phyloP scores from a whole-genome alignment of 53 echinoderm and acorn worm species.

The Echinarachnius parma region DNA sequence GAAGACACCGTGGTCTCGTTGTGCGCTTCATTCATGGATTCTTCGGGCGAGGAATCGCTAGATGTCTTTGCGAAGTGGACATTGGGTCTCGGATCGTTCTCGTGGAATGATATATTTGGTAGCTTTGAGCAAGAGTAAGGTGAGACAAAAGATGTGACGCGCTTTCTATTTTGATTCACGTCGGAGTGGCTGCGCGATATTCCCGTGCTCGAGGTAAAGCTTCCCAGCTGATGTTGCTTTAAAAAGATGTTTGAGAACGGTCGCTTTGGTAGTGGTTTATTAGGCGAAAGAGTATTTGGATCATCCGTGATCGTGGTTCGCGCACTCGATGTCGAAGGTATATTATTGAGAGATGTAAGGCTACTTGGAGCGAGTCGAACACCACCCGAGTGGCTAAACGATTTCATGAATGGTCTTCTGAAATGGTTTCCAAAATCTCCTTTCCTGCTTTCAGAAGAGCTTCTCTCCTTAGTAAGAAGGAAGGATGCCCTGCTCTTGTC shows the following conservation, averaged over 20 bases:
- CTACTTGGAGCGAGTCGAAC: constrained; percentile 16
- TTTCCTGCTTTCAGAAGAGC: constrained; percentile 12
- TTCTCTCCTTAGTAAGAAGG: constrained; percentile 6
- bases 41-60: constrained; percentile 7
- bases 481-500: constrained; percentile 4
- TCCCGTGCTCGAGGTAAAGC: constrained; percentile 3
- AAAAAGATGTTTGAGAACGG: constrained; percentile 28
- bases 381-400: constrained; percentile 29
- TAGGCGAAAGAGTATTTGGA: neutral
- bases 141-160: neutral
- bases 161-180: neutral
- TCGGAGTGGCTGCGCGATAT: constrained; percentile 32
- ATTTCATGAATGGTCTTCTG: constrained; percentile 24
- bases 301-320: neutral
- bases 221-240: neutral
- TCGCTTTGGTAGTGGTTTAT: constrained; percentile 1
- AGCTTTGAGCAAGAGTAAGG: constrained; percentile 42
- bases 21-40: constrained; percentile 13
- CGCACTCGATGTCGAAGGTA: neutral
- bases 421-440: neutral
- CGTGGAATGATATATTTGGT: constrained; percentile 2
- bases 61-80: constrained; percentile 18
- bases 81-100: neutral
- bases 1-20: constrained; percentile 39
- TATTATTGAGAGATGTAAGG: neutral